phyloP scores from a whole-genome alignment of 37 sponge, comb jelly and placozoan genomes.

The Halisarca cf. caerulea region DNA sequence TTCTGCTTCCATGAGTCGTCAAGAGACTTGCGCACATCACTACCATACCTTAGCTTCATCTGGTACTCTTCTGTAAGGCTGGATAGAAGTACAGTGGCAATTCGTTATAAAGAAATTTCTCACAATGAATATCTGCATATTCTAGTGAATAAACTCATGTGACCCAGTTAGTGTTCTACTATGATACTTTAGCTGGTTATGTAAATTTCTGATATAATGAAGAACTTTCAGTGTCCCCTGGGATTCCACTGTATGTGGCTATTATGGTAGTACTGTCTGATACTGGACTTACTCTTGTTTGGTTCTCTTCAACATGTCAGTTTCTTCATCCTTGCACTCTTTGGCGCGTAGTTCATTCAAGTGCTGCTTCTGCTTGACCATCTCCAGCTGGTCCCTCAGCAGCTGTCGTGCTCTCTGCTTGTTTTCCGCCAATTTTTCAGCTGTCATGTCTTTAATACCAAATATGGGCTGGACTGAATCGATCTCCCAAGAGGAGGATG shows the following conservation, averaged over 20 bases:
- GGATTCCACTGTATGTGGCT: too few species aligned
- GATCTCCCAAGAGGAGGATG: slow-evolving; percentile 18
- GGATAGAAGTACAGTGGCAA: too few species aligned
- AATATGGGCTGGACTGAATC: slow-evolving; percentile 70
- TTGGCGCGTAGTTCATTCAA: neutral
- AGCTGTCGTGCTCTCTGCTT: slow-evolving; percentile 41
- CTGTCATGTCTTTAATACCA: slow-evolving; percentile 54
- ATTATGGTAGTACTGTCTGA: too few species aligned
- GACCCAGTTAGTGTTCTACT: too few species aligned
- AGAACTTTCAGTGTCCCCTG: too few species aligned
- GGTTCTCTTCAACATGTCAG: slow-evolving; percentile 57
- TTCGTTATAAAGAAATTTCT: neutral
- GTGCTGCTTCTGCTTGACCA: slow-evolving; percentile 58
- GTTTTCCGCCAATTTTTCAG: slow-evolving; percentile 30
- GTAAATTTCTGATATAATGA: too few species aligned
- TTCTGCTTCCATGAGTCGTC: slow-evolving; percentile 64
- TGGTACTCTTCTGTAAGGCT: slow-evolving; percentile 62
- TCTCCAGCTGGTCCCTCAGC: slow-evolving; percentile 61
- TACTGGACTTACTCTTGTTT: slow-evolving; percentile 56
- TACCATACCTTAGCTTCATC: neutral
- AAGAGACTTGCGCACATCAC: slow-evolving; percentile 35
- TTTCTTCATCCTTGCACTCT: slow-evolving; percentile 52
- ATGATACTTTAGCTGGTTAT: too few species aligned
- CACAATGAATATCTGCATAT: too few species aligned
- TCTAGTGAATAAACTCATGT: too few species aligned